Base-by-base conservation (phyloP, 2,113 vertebrate species). In the Tenebrosternarchus preto region DNA sequence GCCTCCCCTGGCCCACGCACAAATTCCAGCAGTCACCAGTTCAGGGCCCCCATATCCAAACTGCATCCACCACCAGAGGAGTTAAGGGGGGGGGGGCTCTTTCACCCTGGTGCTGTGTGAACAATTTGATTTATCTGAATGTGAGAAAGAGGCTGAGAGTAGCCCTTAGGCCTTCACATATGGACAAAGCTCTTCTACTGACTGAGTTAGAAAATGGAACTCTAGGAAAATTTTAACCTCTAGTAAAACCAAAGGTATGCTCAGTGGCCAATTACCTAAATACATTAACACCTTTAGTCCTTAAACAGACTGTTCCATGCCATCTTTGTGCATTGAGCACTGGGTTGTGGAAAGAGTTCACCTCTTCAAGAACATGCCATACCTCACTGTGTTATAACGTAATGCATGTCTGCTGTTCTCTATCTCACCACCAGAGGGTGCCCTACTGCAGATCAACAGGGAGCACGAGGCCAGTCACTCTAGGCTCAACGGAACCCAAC, bases 1-100 rank as follows among this genome's bases (percentile, higher is more conserved):
- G 88, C 85, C 90, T 87, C 86, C 78, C 53, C 73, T 90, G 90
- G 89, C 89, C 90, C 81, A 76, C 50, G 55, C 87, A 84, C 86
- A 89, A 82, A 92, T 91, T 91, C 90, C 90, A 92, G 82, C 72
- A 88, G 87, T 86, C 90, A 90, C 87, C 86, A 80, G 80, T 84
- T 82, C 85, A 85, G 77, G 43, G 86, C 68, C 82, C 43, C 72
- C 56, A 59, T 80, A 81, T 85, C 77, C 79, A 71, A 83, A 83
- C 79, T 56, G 60, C 82, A 87, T 83, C 53, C 70, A 79, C 56
- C 55, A n/a, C 82, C 77, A 43, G 22, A 1, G 57, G 33, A 29
- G 61, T 16, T 39, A 64, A 60, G 73, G 50, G 1, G 12, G 43
- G 83, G 85, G 86, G 85, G 76, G 56, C 83, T 60, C 78, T 90